Evolutionary conservation across 2,113 vertebrate species (phyloP).

Genomic region (Axis porcinus): DNA sequence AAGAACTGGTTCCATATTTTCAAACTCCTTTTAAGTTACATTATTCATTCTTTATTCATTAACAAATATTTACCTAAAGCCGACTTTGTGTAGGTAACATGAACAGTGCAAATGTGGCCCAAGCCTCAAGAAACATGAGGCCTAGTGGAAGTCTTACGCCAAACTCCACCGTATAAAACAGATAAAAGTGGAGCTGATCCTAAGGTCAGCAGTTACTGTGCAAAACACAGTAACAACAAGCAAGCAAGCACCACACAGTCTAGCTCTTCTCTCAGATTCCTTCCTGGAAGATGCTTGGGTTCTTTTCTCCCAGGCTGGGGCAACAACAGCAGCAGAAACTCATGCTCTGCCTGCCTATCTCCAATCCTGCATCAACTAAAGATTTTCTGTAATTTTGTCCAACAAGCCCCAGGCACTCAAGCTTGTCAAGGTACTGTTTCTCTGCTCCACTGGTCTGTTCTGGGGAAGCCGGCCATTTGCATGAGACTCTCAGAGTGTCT

Average conservation of each 20-base stretch:
- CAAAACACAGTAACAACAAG: not conserved
- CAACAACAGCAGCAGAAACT: not conserved
- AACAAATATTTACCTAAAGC: not conserved
- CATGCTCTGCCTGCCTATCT: not conserved
- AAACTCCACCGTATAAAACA: not conserved
- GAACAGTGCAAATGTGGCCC: not conserved
- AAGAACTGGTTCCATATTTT: not conserved
- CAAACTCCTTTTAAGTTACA: not conserved
- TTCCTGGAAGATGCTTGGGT: not conserved
- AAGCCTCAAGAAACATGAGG: not conserved
- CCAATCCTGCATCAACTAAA: not conserved
- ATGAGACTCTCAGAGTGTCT: fast-evolving
- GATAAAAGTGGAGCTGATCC: not conserved
- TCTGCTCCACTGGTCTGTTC: not conserved
- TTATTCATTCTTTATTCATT: constrained; percentile 1
- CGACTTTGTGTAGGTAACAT: not conserved
- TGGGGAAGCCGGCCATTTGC: not conserved
- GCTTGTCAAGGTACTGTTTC: not conserved
- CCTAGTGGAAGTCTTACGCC: not conserved
- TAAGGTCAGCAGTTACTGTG: not conserved
- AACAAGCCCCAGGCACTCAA: not conserved
- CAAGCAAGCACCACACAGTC: not conserved
- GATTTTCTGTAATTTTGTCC: not conserved
- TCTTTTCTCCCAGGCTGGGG: not conserved
- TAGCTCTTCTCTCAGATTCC: not conserved